Evolutionary conservation across 2,113 vertebrate species (phyloP).

Genomic region (Paraplagusia blochii): DNA sequence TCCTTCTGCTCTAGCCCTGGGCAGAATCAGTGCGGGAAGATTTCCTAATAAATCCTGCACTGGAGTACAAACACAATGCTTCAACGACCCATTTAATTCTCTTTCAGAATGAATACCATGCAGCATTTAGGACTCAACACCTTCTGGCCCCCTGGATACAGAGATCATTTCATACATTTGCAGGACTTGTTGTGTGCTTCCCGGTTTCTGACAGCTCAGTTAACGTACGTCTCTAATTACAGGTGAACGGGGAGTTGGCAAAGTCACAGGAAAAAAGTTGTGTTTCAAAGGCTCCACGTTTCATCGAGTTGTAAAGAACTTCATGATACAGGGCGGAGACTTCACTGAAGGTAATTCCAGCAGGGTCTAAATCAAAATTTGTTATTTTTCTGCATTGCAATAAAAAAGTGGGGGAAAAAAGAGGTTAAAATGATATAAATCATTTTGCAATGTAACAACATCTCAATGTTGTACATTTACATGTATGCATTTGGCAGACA

Average conservation of each 20-base stretch:
- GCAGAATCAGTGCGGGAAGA: constrained; percentile 5
- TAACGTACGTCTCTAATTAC: constrained; percentile 36
- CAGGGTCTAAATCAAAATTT: too few relatives aligned
- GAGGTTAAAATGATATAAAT: too few relatives aligned
- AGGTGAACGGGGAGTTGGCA: constrained; percentile 95
- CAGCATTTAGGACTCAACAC: constrained; percentile 3
- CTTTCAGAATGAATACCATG: constrained; percentile 6
- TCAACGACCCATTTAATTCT: constrained; percentile 8
- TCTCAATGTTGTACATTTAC: too few relatives aligned
- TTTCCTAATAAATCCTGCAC: constrained; percentile 27
- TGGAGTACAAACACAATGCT: constrained; percentile 8
- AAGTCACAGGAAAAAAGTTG: constrained; percentile 94
- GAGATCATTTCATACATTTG: not conserved
- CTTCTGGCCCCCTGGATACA: not conserved
- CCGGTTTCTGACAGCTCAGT: constrained; percentile 1
- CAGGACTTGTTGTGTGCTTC: constrained; percentile 1
- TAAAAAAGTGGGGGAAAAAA: too few relatives aligned
- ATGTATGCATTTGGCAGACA: too few relatives aligned
- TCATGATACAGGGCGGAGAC: constrained; percentile 99
- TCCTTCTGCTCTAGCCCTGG: constrained; percentile 4
- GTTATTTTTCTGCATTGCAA: too few relatives aligned
- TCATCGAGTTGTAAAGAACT: constrained; percentile 98
- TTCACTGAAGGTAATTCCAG: constrained; percentile 89
- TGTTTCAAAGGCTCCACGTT: constrained; percentile 98
- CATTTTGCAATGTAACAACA: too few relatives aligned